Base-by-base conservation (phyloP, 2,113 vertebrate species). In the Dipodomys spectabilis region DNA sequence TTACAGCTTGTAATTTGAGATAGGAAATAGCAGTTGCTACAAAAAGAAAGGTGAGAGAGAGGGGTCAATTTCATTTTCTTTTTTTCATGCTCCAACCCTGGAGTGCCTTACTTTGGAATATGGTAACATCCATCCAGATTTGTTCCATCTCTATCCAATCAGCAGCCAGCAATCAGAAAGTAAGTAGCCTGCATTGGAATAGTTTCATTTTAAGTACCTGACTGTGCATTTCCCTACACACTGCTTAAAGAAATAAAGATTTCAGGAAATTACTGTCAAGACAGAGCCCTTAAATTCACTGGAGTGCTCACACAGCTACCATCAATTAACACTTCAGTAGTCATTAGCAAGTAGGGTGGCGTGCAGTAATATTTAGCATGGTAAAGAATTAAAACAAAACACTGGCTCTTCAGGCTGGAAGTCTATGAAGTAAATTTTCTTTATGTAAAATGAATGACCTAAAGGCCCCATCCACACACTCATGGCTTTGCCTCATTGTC, bases 251-350 rank as follows among this genome's bases (percentile, higher is more conserved):
- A 65, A 85, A 85, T n/a, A 77, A 39, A 8, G 9, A 67, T 86
- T 71, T 60, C 1, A 69, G 28, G n/a, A 88, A 91, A 80, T 77
- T 64, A 6, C 28, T 30, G 75, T 91, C 19, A 64, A 91, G 68
- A 67, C 89, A 83, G 64, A 39, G 15, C 45, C 32, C 89, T 89
- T 82, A 94, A 73, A 69, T 78, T 53, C 32, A 82, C 44, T 73
- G 60, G 10, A n/a, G 35, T 25, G 18, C 35, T 92, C 9, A n/a
- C 45, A 81, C 6, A 65, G 23, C 62, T 88, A 44, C 5, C 32
- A 62, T 68, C 57, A 87, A 49, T 57, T 87, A 82, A 39, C 23
- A 49, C 1, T n/a, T 73, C 67, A 45, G 45, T 49, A 53, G 16
- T 82, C 81, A 78, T 79, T 82, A 78, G 44, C 13, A 82, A 86